Conservation (phyloP, 2,888 invertebrate genomes). For the Creontiades dilutus region DNA sequence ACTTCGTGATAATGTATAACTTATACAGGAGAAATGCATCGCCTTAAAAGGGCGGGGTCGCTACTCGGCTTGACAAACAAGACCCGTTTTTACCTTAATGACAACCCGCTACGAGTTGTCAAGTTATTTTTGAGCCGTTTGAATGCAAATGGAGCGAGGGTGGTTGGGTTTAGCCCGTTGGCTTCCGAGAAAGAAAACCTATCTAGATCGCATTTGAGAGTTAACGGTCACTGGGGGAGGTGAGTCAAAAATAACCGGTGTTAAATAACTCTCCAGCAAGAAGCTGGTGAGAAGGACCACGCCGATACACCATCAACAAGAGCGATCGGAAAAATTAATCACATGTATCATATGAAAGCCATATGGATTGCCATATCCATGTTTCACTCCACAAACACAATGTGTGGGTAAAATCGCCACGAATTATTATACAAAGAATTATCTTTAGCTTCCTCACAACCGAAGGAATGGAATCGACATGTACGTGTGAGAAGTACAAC, state of each 20-base stretch:
- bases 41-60: constrained; percentile 46
- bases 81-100: constrained; percentile 62
- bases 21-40: constrained; percentile 64
- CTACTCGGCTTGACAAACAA: constrained; percentile 68
- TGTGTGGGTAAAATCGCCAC: no score
- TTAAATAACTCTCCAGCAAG: constrained; percentile 39
- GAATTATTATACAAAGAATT: no score
- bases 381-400: no score
- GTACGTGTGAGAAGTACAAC: no score
- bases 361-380: no score
- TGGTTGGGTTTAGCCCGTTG: neutral
- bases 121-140: constrained; percentile 66
- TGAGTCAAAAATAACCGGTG: constrained; percentile 46
- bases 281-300: neutral
- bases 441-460: no score
- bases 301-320: no score
- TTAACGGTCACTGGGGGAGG: constrained; percentile 38
- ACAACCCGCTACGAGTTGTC: constrained; percentile 29
- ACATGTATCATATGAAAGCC: no score
- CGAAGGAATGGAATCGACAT: no score
- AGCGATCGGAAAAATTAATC: no score
- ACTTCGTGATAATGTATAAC: constrained; percentile 57
- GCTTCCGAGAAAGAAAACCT: constrained; percentile 46
- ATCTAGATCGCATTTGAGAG: constrained; percentile 36
- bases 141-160: constrained; percentile 64